Evolutionary conservation across 2,797 vertebrate species (phyloP).

Genomic region (Austrolebias charrua): DNA sequence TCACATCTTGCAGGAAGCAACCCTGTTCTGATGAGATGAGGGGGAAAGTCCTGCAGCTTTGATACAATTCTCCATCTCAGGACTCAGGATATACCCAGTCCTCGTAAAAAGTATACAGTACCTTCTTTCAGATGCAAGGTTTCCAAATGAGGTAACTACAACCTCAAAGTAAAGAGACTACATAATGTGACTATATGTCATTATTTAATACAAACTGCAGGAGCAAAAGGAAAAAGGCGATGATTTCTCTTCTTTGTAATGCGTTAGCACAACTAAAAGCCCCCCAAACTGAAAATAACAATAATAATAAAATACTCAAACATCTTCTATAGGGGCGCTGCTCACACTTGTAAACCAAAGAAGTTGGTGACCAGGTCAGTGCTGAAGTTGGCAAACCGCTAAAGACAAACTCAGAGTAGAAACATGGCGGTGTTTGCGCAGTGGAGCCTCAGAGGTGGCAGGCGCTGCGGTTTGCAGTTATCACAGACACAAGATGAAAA

Average conservation of each 20-base stretch:
- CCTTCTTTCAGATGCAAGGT: background rate
- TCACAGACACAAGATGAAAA: too few relatives aligned
- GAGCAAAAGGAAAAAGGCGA: background rate
- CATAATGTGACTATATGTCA: background rate
- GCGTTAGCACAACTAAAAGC: too few relatives aligned
- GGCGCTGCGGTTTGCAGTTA: slow-evolving; percentile 10
- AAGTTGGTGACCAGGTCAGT: slow-evolving; percentile 48
- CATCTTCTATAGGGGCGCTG: too few relatives aligned
- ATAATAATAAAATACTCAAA: too few relatives aligned
- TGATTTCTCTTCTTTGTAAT: too few relatives aligned
- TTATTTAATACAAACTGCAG: background rate
- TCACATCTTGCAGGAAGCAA: slow-evolving; percentile 37
- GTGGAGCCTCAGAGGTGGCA: slow-evolving; percentile 41
- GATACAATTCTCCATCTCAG: too few relatives aligned
- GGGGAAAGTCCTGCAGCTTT: too few relatives aligned
- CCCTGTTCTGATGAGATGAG: slow-evolving; percentile 1
- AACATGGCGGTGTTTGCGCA: slow-evolving; percentile 55
- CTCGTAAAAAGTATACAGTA: too few relatives aligned
- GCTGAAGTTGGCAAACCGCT: slow-evolving; percentile 56
- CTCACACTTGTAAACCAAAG: slow-evolving; percentile 22
- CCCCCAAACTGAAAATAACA: too few relatives aligned
- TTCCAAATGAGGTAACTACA: background rate
- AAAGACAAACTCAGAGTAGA: slow-evolving; percentile 66
- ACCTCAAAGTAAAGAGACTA: background rate
- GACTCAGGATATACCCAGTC: too few relatives aligned